phyloP scores from a whole-genome alignment of 2,888 invertebrate species.

The Fabriciana adippe region DNA sequence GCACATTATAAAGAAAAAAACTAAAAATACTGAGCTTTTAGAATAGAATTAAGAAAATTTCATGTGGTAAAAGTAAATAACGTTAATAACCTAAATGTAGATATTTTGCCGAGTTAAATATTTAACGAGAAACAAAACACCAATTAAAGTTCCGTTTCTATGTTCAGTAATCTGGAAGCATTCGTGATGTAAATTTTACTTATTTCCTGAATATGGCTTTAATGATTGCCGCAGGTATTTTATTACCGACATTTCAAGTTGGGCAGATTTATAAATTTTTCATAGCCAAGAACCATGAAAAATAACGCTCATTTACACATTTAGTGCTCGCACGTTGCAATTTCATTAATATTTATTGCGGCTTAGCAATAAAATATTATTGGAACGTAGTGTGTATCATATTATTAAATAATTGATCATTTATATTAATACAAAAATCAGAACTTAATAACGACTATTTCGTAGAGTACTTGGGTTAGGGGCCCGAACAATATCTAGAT shows the following conservation, averaged over 20 bases:
- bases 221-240: constrained; percentile 52
- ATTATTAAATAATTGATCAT: background rate
- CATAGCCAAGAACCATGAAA: constrained; percentile 32
- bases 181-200: constrained; percentile 46
- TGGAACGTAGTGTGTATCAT: background rate
- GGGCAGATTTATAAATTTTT: constrained; percentile 36
- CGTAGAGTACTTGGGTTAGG: constrained; percentile 20
- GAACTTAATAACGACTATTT: background rate
- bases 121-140: constrained; percentile 16
- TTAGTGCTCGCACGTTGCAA: constrained; percentile 26
- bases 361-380: constrained; percentile 17
- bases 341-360: constrained; percentile 31
- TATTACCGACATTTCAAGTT: constrained; percentile 43
- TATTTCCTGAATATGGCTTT: constrained; percentile 53
- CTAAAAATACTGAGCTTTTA: too few relatives aligned
- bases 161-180: constrained; percentile 18
- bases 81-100: background rate
- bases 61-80: background rate
- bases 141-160: constrained; percentile 7
- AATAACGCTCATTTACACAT: constrained; percentile 36
- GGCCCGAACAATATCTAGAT: constrained; percentile 30
- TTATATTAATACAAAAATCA: background rate
- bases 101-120: constrained; percentile 13
- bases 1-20: too few relatives aligned
- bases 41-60: too few relatives aligned